A percentile compares a stretch with the other conserved stretches of the same genome.
phyloP scores from a whole-genome alignment of 1,140 invertebrate species.

The Copidosoma floridanum region DNA sequence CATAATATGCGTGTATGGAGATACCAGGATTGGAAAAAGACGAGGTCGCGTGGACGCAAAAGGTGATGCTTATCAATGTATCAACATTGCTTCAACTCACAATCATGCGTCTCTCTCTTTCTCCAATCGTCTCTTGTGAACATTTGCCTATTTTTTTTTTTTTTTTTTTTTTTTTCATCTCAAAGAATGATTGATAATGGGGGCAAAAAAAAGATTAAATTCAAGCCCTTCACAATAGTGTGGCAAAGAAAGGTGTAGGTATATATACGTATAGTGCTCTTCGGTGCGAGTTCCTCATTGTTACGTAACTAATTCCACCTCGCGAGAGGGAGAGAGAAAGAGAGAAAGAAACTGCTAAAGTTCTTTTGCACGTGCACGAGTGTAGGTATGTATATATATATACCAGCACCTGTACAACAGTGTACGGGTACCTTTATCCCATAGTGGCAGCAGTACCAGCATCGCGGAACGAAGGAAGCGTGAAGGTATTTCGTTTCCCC shows the following conservation, averaged over 20 bases:
- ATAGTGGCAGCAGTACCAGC: neutral
- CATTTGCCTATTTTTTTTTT: neutral
- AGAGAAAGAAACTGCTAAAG: neutral
- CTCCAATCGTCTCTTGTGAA: too few species aligned
- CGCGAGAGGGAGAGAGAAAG: neutral
- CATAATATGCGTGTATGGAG: too few species aligned
- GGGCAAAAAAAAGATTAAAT: too few species aligned
- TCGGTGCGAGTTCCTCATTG: neutral
- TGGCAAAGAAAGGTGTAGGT: neutral
- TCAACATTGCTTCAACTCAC: too few species aligned
- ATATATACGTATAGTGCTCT: neutral
- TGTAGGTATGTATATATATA: slow-evolving; percentile 14
- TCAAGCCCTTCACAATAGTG: too few species aligned
- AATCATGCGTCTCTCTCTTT: too few species aligned
- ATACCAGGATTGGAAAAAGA: too few species aligned
- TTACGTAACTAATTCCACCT: slow-evolving; percentile 8
- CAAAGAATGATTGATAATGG: too few species aligned
- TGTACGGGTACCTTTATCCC: too few species aligned
- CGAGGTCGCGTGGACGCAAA: too few species aligned
- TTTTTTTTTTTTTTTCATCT: neutral
- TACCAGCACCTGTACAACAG: too few species aligned
- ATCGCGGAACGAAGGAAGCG: slow-evolving; percentile 19
- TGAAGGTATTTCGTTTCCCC: slow-evolving; percentile 20
- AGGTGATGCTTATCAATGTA: too few species aligned
- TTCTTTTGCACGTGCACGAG: neutral